A percentile compares a stretch with the other conserved stretches of the same genome.
These are phyloP conservation scores for Percina caprodes DNA, from an alignment of 2,113 vertebrate genomes.

Conservation along the genomic window DNA sequence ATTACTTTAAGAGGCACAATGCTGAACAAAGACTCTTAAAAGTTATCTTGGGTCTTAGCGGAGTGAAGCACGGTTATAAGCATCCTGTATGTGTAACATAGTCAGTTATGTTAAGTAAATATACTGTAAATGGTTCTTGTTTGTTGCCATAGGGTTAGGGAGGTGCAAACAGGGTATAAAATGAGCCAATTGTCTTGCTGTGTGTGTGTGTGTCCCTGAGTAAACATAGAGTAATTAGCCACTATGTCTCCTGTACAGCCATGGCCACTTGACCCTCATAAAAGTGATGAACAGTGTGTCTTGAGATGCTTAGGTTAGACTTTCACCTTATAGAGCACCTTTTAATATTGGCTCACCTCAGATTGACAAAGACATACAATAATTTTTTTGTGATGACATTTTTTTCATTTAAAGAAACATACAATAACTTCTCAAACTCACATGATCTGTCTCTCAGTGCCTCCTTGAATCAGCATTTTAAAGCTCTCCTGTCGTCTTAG, in stretches of 20 bases:
- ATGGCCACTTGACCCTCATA: constrained; percentile 70
- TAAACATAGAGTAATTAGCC: constrained; percentile 71
- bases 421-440: constrained; percentile 42
- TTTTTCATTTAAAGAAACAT: too few relatives aligned
- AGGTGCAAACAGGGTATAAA: constrained; percentile 22
- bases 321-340: constrained; percentile 42
- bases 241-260: constrained; percentile 41
- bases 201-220: constrained; percentile 44
- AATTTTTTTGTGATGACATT: not conserved
- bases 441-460: constrained; percentile 46
- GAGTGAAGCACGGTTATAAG: constrained; percentile 7
- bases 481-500: constrained; percentile 43
- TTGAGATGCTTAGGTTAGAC: constrained; percentile 49
- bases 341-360: constrained; percentile 45
- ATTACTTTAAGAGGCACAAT: not conserved
- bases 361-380: constrained; percentile 47
- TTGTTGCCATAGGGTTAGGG: constrained; percentile 8
- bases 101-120: constrained; percentile 57
- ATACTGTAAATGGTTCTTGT: constrained; percentile 28
- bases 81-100: constrained; percentile 23
- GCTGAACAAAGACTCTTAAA: constrained; percentile 1
- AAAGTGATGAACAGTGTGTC: constrained; percentile 74
- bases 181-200: constrained; percentile 29
- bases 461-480: constrained; percentile 55
- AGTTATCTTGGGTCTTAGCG: not conserved